phyloP scores from a whole-genome alignment of 2,797 vertebrate genomes.

The Falco peregrinus region DNA sequence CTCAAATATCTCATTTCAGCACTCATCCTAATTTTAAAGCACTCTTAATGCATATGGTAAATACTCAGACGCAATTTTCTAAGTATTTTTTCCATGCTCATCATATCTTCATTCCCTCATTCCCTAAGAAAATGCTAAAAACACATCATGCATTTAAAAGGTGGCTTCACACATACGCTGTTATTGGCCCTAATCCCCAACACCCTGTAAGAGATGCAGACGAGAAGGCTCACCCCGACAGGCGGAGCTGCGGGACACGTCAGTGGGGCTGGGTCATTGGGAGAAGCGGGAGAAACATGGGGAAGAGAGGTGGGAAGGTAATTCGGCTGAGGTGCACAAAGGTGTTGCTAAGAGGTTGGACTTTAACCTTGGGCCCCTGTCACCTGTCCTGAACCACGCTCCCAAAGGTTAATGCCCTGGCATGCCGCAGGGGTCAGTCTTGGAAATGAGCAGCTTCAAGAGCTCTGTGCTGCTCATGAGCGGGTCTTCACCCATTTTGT shows the following conservation, averaged over 20 bases:
- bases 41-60: neutral
- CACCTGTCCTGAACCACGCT: neutral
- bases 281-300: neutral
- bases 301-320: neutral
- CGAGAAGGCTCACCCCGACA: neutral
- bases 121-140: neutral
- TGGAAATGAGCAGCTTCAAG: neutral
- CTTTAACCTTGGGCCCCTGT: neutral
- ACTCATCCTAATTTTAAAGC: neutral
- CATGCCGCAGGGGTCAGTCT: rapidly evolving
- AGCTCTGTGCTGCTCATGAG: neutral
- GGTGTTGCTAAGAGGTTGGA: neutral
- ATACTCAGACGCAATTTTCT: neutral
- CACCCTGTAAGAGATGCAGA: neutral
- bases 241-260: neutral
- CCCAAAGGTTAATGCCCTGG: neutral
- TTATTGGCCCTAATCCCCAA: neutral
- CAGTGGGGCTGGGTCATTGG: neutral
- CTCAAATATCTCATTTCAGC: neutral
- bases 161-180: neutral
- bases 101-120: neutral
- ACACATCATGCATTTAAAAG: neutral
- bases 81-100: neutral
- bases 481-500: neutral
- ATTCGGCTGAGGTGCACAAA: neutral